A percentile compares a stretch with the other conserved stretches of the same genome.
These are phyloP conservation scores for Delphinapterus leucas DNA, from an alignment of 2,113 vertebrate species.

Conservation along the genomic window DNA sequence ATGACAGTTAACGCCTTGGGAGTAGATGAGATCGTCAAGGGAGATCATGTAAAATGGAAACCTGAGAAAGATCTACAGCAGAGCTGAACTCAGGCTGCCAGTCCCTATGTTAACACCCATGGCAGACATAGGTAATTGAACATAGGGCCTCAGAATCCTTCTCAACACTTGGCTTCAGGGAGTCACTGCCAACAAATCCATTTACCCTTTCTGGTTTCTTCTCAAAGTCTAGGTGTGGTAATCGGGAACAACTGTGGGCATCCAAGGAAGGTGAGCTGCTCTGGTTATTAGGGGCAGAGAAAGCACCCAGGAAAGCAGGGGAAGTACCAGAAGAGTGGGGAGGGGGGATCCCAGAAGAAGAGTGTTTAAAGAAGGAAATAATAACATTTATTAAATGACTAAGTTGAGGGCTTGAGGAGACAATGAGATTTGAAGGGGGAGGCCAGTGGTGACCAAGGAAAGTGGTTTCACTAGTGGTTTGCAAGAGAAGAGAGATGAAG, in stretches of 20 bases:
- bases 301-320: background rate
- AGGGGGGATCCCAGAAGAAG: background rate
- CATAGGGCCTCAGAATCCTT: background rate
- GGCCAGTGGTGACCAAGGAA: background rate
- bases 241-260: background rate
- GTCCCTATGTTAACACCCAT: background rate
- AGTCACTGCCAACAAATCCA: background rate
- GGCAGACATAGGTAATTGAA: background rate
- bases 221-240: background rate
- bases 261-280: background rate
- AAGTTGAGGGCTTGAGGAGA: background rate
- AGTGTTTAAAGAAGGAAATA: slow-evolving; percentile 18
- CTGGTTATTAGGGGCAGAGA: background rate
- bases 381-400: background rate
- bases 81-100: background rate
- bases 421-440: background rate
- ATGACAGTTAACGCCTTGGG: background rate
- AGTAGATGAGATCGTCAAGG: background rate
- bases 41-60: background rate
- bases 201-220: slow-evolving; percentile 46
- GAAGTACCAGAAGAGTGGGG: background rate
- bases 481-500: background rate
- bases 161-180: background rate
- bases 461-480: slow-evolving; percentile 1
- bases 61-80: background rate